Base-by-base conservation (phyloP, 2,113 vertebrate species). In the Macroglossus sobrinus region DNA sequence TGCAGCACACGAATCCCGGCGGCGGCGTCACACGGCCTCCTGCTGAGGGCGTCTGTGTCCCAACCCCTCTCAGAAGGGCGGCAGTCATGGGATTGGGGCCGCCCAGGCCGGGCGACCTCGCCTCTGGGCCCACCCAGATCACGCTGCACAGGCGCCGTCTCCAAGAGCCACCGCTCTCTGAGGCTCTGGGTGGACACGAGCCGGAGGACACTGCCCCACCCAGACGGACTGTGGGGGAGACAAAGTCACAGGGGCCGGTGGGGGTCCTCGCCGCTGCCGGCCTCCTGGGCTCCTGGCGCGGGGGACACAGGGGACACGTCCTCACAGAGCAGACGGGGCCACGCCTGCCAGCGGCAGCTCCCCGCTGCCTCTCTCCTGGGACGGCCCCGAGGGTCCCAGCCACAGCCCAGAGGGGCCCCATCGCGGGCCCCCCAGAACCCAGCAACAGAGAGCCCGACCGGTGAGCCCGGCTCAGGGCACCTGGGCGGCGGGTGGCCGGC, bases 71-170 rank as follows among this genome's bases (percentile, higher is more conserved):
- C 33, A 16, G 21, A 61, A 84, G 38, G 21, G 26, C 35, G 5
- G 16, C 7, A 1, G 30, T 3, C 1, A 0, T 0, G 9, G n/a
- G 35, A 19, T 1, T 4, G n/a, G 89, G 82, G 9, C 18, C 24
- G 19, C 40, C 0, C 0, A 19, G 1, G 18, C 28, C 50, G 9
- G 30, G 11, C 0, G 5, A 21, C 6, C 6, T 9, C 40, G 5
- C 6, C 30, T 4, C 19, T 4, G 2, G 0, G 21, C 71, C 15
- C 1, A 10, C 40, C 24, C 4, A 0, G 5, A 0, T 4, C 24
- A 22, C 24, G 9, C 43, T 1, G 38, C 43, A 12, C 59, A 28
- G 57, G 4, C 4, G 33, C n/a, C 2, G 0, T 14, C 68, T 38
- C 61, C 43, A 88, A 43, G 45, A 2, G 8, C 18, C n/a, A 9